Evolutionary conservation across 2,797 vertebrate genomes (phyloP).

Genomic region (Danio aesculapii): DNA sequence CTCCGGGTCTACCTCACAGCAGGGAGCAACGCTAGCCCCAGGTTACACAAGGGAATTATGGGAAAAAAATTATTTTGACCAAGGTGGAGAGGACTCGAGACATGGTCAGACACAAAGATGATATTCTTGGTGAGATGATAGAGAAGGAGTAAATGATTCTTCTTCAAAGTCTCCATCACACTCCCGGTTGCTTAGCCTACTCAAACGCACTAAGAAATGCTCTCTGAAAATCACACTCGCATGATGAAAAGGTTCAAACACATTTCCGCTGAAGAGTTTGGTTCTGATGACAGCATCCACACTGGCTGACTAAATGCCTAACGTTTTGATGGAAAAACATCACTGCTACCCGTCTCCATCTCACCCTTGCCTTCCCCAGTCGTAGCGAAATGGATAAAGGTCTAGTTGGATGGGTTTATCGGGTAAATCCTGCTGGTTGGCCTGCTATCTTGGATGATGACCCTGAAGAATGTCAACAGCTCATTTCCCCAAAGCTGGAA

Average conservation of each 20-base stretch:
- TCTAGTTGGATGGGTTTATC: conserved; percentile 88
- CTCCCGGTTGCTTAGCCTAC: background rate
- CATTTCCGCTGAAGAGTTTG: background rate
- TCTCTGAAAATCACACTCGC: conserved; percentile 24
- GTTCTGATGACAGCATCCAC: background rate
- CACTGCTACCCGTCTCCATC: conserved; percentile 79
- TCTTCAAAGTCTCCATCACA: conserved; percentile 28
- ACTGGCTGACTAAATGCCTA: background rate
- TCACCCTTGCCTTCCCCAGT: conserved; percentile 77
- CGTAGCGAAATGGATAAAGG: conserved; percentile 83
- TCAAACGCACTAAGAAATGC: background rate
- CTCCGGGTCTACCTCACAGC: conserved; percentile 84
- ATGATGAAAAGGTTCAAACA: background rate
- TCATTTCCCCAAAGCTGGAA: conserved; percentile 87
- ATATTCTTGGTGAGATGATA: conserved; percentile 29
- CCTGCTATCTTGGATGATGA: conserved; percentile 87
- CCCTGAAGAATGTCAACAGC: conserved; percentile 95
- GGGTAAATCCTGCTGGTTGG: conserved; percentile 87
- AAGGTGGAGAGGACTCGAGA: conserved; percentile 47
- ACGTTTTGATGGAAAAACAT: conserved; percentile 35
- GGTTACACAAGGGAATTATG: conserved; percentile 92
- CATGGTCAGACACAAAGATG: conserved; percentile 32
- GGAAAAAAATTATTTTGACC: conserved; percentile 67
- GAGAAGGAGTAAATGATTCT: conserved; percentile 15
- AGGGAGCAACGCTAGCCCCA: conserved; percentile 87